phyloP scores from a whole-genome alignment of 2,888 invertebrate species.

The Ashinkailepas kermadecensis region DNA sequence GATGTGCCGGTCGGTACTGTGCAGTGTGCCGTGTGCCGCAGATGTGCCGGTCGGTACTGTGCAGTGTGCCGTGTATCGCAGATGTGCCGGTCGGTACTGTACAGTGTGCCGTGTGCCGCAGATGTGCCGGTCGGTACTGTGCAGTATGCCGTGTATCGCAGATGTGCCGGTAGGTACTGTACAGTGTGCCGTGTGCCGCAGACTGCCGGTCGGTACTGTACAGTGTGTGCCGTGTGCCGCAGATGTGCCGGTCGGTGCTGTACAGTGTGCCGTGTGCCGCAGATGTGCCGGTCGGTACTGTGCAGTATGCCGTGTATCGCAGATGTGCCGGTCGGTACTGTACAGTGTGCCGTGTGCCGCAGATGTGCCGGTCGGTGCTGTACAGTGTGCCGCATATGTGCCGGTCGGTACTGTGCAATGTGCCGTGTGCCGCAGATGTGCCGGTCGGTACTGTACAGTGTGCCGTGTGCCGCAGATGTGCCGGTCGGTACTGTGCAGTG shows the following conservation, averaged over 20 bases:
- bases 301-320: too few relatives aligned
- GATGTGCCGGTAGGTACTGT: too few relatives aligned
- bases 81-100: too few relatives aligned
- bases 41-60: too few relatives aligned
- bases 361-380: too few relatives aligned
- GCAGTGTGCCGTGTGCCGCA: too few relatives aligned
- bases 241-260: conserved; percentile 73
- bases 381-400: not conserved
- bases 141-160: not conserved
- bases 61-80: not conserved
- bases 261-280: conserved; percentile 49
- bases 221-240: conserved; percentile 41
- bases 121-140: conserved; percentile 43
- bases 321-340: too few relatives aligned
- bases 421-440: conserved; percentile 56
- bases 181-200: not conserved
- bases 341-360: not conserved
- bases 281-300: too few relatives aligned
- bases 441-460: conserved; percentile 65
- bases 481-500: too few relatives aligned
- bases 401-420: too few relatives aligned
- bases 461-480: conserved; percentile 42
- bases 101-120: conserved; percentile 42
- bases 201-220: too few relatives aligned
- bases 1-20: too few relatives aligned